Percentiles rank a stretch among this genome's conserved stretches.
Evolutionary conservation across 2,113 vertebrate genomes (phyloP).

Genomic region (Chaenocephalus aceratus): DNA sequence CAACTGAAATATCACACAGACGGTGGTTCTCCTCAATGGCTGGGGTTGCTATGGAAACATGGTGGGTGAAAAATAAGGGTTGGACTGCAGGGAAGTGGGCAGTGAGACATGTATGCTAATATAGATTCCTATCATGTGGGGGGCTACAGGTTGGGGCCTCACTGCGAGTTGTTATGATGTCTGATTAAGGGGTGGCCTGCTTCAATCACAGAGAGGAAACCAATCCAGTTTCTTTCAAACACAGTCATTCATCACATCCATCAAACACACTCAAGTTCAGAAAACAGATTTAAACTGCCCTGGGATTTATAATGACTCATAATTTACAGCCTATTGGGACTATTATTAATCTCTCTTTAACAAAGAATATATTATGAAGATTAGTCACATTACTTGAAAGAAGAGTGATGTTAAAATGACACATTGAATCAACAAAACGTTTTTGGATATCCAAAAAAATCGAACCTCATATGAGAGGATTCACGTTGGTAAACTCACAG

Average conservation of each 20-base stretch:
- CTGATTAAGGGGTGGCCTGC: constrained; percentile 39
- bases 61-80: constrained; percentile 59
- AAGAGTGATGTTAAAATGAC: neutral
- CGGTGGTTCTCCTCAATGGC: constrained; percentile 71
- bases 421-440: constrained; percentile 8
- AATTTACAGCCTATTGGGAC: neutral
- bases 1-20: constrained; percentile 61
- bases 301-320: constrained; percentile 16
- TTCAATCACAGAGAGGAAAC: constrained; percentile 34
- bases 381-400: constrained; percentile 20
- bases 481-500: constrained; percentile 15
- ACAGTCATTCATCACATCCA: constrained; percentile 20
- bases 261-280: constrained; percentile 22
- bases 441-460: constrained; percentile 18
- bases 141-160: constrained; percentile 49
- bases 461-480: constrained; percentile 18
- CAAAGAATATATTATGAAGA: neutral
- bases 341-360: neutral
- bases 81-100: constrained; percentile 69
- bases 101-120: constrained; percentile 72
- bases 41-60: constrained; percentile 85
- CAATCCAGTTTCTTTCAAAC: constrained; percentile 21
- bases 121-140: constrained; percentile 56
- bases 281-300: constrained; percentile 22
- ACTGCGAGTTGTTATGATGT: constrained; percentile 43